phyloP scores from a whole-genome alignment of 2,888 invertebrate species.

The Periphyllus acericola region DNA sequence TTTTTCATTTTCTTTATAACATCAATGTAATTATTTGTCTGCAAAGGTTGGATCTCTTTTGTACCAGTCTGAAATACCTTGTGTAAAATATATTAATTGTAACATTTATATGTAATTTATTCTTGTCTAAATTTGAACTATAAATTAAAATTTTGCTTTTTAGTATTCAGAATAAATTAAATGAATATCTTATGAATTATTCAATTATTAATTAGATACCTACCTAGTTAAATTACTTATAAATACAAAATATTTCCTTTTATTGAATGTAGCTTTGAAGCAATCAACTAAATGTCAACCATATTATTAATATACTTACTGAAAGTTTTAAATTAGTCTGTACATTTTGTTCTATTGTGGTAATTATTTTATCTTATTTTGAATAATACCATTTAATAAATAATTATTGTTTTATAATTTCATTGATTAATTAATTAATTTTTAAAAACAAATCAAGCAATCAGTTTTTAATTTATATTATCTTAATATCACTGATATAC shows the following conservation, averaged over 20 bases:
- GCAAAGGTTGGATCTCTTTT: neutral
- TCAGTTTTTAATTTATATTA: too few relatives aligned
- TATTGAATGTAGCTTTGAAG: neutral
- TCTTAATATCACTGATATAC: neutral
- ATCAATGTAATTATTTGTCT: neutral
- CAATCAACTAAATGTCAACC: neutral
- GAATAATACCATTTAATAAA: neutral
- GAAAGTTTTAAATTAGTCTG: neutral
- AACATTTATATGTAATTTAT: neutral
- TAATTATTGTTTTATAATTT: neutral
- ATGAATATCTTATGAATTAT: constrained; percentile 18
- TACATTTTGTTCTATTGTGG: neutral
- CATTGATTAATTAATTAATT: neutral
- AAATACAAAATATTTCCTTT: neutral
- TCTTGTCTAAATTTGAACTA: neutral
- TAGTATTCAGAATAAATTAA: constrained; percentile 36
- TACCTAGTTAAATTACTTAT: neutral
- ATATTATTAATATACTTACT: neutral
- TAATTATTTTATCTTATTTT: neutral
- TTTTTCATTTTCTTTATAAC: neutral
- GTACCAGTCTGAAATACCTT: too few relatives aligned
- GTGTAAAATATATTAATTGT: neutral
- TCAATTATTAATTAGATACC: neutral
- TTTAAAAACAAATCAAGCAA: too few relatives aligned
- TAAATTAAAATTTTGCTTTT: neutral